Base-by-base conservation (phyloP, 2,113 vertebrate genomes). In the Mohoua ochrocephala region DNA sequence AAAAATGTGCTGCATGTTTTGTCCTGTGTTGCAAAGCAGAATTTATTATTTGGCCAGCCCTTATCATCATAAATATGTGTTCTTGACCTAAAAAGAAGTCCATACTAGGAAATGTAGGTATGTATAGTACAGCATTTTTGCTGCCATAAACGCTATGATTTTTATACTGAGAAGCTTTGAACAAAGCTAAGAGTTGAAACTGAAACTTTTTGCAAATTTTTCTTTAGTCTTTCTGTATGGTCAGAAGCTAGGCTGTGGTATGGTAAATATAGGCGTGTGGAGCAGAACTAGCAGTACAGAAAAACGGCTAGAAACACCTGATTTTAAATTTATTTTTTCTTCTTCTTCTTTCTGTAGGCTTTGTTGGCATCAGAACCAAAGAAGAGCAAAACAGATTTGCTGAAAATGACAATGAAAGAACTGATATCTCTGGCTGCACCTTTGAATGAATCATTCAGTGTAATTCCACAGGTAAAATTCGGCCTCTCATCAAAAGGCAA, bases 321-420 rank as follows among this genome's bases (percentile, higher is more conserved):
- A 19, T 15, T 33, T 33, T 41, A 44, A 28, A 69, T 1, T 4
- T 15, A 13, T 6, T 11, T 6, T 11, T 15, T 17, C 15, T 19
- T 16, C 15, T 19, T 16, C 8, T 65, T 6, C 15, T 71, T 82
- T 92, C 41, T 41, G 11, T 92, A 99, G 99, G 99, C 99, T 54
- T 98, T 99, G 79, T 98, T 99, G 87, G 99, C 99, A 73, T 99
- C 99, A 19, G 99, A 99, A 97, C 98, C 99, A 71, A 99, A 99
- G 97, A 98, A 98, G 10, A 97, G 99, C 95, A 99, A 98, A 98
- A 98, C 98, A 95, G 98, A 98, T 76, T 97, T 99, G 86, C 84
- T 99, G 96, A 99, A 99, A 97, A 98, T 98, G 97, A 98, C 99
- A 87, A 99, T 99, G 99, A 98, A 97, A 76, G 98, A 99, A 93